Evolutionary conservation across 23 tunicate species (phyloP).

Genomic region (Trididemnum nubilum): DNA sequence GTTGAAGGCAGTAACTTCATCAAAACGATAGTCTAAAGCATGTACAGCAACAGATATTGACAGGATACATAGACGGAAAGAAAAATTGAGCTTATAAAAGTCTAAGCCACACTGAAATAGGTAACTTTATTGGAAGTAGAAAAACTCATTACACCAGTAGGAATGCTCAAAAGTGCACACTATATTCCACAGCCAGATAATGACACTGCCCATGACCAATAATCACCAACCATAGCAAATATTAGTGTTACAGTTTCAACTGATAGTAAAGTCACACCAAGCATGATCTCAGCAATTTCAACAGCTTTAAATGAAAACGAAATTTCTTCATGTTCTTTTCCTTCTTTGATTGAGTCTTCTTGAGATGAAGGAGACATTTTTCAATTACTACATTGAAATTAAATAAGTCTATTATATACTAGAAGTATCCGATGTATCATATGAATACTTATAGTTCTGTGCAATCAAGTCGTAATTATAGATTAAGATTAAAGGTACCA

Average conservation of each 20-base stretch:
- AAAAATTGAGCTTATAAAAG: neutral
- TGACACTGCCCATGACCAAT: neutral
- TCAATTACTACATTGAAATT: neutral
- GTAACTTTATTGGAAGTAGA: neutral
- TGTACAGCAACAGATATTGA: conserved; percentile 1
- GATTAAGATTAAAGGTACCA: too few species aligned
- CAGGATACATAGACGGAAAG: neutral
- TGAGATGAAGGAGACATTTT: too few species aligned
- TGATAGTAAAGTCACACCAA: neutral
- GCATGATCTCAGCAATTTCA: neutral
- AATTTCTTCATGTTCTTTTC: conserved; percentile 12
- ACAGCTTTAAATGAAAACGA: conserved; percentile 4
- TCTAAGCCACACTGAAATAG: conserved; percentile 9
- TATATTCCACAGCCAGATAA: neutral
- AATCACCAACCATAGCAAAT: neutral
- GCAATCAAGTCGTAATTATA: too few species aligned
- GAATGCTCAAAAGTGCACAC: neutral
- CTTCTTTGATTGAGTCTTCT: conserved; percentile 1
- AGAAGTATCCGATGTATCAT: too few species aligned
- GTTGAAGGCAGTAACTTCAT: conserved; percentile 7
- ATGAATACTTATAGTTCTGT: too few species aligned
- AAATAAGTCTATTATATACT: too few species aligned
- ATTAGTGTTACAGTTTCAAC: neutral
- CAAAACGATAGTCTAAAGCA: neutral
- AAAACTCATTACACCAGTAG: conserved; percentile 15